Base-by-base conservation (phyloP, 2,113 vertebrate genomes). In the Sorex fumeus region DNA sequence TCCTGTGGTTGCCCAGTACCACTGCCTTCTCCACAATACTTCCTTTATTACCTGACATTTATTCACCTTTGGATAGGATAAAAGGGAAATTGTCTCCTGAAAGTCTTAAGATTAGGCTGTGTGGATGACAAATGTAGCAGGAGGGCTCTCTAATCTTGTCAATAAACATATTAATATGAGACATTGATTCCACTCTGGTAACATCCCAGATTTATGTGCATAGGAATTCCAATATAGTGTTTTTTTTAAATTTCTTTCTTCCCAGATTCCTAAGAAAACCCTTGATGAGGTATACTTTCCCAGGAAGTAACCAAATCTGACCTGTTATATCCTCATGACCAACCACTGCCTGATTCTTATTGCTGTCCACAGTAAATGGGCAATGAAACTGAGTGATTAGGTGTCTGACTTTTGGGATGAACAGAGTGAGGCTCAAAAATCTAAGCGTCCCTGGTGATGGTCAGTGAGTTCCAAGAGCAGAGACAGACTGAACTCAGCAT, bases 11-110 rank as follows among this genome's bases (percentile, higher is more conserved):
- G 28, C 25, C 32, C 21, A 3, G 0, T 1, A 0, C 11, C 10
- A 25, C 19, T n/a, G 34, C 27, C 76, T 25, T 5, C 3, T 34
- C 43, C 88, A 90, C 88, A 88, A 62, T 76, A 87, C 69, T 64
- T 57, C 25, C 64, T 94, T 90, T 90, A 84, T 79, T 79, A 84
- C 64, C 66, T 90, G 86, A 57, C 66, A 87, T 67, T 64, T 92
- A 80, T 78, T 77, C 45, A 87, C 60, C 64, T 32, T 16, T 70
- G n/a, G 60, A 84, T 45, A 84, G 74, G 87, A 62, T 91, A 67
- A 53, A 89, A 50, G 15, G 36, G 15, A 91, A 47, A 67, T 28
- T 88, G 79, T 86, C 57, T 90, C 45, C 71, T 32, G 4, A 79
- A 88, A 60, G 53, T 50, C 67, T 1, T 23, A 36, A 23, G 3